phyloP scores from a whole-genome alignment of 1,140 invertebrate genomes.

The Drosophila cardini region DNA sequence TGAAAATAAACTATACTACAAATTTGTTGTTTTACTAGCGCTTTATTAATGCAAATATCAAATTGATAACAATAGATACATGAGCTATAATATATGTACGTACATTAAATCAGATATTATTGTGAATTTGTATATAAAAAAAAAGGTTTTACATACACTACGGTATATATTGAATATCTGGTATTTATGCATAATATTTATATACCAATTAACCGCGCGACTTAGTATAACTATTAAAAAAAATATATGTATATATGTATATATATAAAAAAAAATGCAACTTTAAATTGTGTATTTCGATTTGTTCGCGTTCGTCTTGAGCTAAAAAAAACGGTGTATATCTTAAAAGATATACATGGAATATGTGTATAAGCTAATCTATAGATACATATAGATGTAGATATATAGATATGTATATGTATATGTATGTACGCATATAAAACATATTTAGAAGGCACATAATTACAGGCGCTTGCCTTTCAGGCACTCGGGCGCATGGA shows the following conservation, averaged over 20 bases:
- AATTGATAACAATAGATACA: conserved; percentile 80
- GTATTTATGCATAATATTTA: conserved; percentile 18
- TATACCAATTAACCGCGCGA: conserved; percentile 71
- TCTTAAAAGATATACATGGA: conserved; percentile 35
- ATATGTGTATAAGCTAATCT: conserved; percentile 22
- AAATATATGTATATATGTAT: background rate
- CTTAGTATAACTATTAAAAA: conserved; percentile 61
- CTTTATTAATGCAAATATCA: conserved; percentile 80
- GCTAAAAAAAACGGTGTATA: conserved; percentile 15
- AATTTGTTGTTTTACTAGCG: conserved; percentile 55
- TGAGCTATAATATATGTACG: conserved; percentile 58
- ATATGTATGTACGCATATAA: conserved; percentile 44
- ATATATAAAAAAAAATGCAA: conserved; percentile 39
- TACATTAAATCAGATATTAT: conserved; percentile 57
- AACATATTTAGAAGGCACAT: conserved; percentile 74
- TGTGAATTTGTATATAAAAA: conserved; percentile 42
- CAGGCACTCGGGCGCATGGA: conserved; percentile 45
- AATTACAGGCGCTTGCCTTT: conserved; percentile 64
- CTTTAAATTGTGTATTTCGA: conserved; percentile 26
- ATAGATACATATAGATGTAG: conserved; percentile 34
- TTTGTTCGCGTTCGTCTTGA: conserved; percentile 46
- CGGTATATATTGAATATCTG: conserved; percentile 5
- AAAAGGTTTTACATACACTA: conserved; percentile 35
- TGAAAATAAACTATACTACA: too few relatives aligned
- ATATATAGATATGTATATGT: conserved; percentile 12